These are phyloP conservation scores for Melitaea athalia DNA, from an alignment of 2,888 invertebrate genomes.

Conservation along the genomic window DNA sequence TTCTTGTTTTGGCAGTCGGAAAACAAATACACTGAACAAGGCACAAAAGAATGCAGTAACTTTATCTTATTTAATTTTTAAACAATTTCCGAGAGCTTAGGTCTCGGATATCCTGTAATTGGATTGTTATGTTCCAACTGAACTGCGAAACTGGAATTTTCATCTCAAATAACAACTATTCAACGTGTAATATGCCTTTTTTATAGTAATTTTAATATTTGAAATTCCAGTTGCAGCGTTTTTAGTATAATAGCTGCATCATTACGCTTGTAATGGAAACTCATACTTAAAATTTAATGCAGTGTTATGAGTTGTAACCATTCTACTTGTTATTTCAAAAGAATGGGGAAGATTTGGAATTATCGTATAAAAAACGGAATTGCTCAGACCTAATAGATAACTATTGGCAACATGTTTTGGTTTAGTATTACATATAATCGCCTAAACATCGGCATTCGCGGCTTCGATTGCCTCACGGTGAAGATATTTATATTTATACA, in stretches of 20 bases:
- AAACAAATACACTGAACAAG: conserved; percentile 21
- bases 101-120: conserved; percentile 38
- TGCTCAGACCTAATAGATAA: too few relatives aligned
- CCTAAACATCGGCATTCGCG: too few relatives aligned
- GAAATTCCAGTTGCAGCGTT: not conserved
- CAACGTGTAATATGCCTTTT: conserved; percentile 13
- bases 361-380: too few relatives aligned
- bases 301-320: too few relatives aligned
- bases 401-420: too few relatives aligned
- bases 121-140: conserved; percentile 36
- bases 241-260: not conserved
- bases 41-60: conserved; percentile 24
- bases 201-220: not conserved
- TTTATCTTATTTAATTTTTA: conserved; percentile 34
- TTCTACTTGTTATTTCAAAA: too few relatives aligned
- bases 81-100: conserved; percentile 31
- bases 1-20: conserved; percentile 1
- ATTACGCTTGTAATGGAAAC: not conserved
- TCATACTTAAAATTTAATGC: too few relatives aligned
- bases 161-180: conserved; percentile 29
- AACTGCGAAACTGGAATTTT: conserved; percentile 27
- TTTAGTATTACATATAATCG: too few relatives aligned
- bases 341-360: too few relatives aligned
- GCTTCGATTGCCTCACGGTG: too few relatives aligned
- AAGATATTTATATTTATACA: too few relatives aligned